Percentiles rank a stretch among this genome's conserved stretches.
phyloP scores from a whole-genome alignment of 1,140 invertebrate genomes.

The Ectropis grisescens region DNA sequence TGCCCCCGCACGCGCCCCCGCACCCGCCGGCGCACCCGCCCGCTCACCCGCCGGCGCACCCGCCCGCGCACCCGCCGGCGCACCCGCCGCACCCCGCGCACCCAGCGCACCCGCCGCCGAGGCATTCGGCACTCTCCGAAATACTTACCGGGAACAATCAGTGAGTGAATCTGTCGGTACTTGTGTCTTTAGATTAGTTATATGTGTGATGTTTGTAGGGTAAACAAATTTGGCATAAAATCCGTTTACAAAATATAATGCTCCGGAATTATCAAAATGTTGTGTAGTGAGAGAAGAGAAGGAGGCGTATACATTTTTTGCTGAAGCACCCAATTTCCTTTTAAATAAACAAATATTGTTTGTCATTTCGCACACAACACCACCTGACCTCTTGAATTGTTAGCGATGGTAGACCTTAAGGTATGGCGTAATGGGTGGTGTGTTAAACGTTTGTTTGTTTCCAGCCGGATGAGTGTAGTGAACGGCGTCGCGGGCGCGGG shows the following conservation, averaged over 20 bases:
- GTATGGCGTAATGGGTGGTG: no score
- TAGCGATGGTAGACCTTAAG: no score
- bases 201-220: no score
- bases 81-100: conserved; percentile 13
- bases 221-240: no score
- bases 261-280: neutral
- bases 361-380: no score
- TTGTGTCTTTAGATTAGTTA: neutral
- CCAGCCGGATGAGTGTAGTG: conserved; percentile 32
- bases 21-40: conserved; percentile 19
- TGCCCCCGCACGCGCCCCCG: conserved; percentile 19
- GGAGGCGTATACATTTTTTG: no score
- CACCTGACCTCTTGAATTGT: no score
- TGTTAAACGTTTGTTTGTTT: neutral
- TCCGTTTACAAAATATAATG: neutral
- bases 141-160: conserved; percentile 39
- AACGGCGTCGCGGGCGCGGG: conserved; percentile 29
- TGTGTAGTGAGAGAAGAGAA: neutral
- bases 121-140: conserved; percentile 35
- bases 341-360: no score
- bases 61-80: conserved; percentile 12
- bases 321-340: no score
- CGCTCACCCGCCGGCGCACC: conserved; percentile 10
- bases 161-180: conserved; percentile 35
- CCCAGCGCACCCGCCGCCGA: conserved; percentile 13